Evolutionary conservation across 1,140 invertebrate genomes (phyloP).

Genomic region (Macrobrachium nipponense): DNA sequence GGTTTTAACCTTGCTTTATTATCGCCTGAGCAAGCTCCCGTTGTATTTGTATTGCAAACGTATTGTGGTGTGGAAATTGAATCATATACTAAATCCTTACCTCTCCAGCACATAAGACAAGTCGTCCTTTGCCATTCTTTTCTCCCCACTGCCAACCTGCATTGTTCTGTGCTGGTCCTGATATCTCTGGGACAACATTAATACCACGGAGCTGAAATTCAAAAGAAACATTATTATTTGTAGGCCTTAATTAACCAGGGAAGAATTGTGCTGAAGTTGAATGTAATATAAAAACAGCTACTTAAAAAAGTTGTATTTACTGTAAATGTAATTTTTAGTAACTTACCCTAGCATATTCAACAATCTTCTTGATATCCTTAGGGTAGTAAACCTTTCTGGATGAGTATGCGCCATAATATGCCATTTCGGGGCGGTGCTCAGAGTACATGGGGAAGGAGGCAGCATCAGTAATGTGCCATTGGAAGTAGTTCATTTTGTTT

Average conservation of each 20-base stretch:
- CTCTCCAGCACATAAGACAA: slow-evolving; percentile 72
- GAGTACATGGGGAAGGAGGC: slow-evolving; percentile 85
- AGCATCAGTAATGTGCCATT: slow-evolving; percentile 89
- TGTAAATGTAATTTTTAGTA: background rate
- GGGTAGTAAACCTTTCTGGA: slow-evolving; percentile 73
- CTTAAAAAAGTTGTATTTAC: background rate
- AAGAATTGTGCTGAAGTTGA: background rate
- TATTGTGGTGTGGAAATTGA: too few relatives aligned
- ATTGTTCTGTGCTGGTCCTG: slow-evolving; percentile 87
- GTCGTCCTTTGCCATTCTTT: slow-evolving; percentile 72
- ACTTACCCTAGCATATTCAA: slow-evolving; percentile 75
- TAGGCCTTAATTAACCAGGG: background rate
- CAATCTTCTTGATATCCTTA: slow-evolving; percentile 78
- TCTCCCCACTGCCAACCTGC: slow-evolving; percentile 85
- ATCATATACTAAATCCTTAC: slow-evolving; percentile 10
- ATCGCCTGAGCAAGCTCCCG: too few relatives aligned
- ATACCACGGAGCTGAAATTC: slow-evolving; percentile 74
- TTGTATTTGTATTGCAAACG: too few relatives aligned
- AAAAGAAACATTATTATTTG: slow-evolving; percentile 5
- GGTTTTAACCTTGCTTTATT: too few relatives aligned
- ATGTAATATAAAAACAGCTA: background rate
- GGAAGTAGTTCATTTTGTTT: slow-evolving; percentile 86
- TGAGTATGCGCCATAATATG: slow-evolving; percentile 59
- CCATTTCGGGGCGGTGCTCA: slow-evolving; percentile 36
- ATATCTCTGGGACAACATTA: slow-evolving; percentile 85